Evolutionary conservation across 2,113 vertebrate genomes (phyloP), one percentile per base, ranked within the genome.

Genomic region (Helogale parvula): DNA sequence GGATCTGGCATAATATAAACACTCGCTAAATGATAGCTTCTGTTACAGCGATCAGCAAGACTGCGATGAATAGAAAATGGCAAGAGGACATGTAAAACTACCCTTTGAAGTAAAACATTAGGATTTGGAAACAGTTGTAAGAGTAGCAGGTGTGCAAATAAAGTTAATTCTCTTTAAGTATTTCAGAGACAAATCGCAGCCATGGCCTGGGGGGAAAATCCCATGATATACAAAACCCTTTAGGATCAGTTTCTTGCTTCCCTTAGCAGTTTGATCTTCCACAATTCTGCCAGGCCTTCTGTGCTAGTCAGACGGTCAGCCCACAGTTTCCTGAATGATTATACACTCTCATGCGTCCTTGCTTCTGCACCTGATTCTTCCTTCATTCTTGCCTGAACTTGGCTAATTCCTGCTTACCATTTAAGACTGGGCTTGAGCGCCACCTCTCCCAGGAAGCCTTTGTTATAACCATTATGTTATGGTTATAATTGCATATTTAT

Each of bases 51-150:
- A 76, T 52, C 41, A 8, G 52, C 71, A 95, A 90, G 52, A 74
- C 66, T 12, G 23, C 50, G 9, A 92, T 92, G 63, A 82, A 76
- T 71, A 85, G 54, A 97, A 94, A 97, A 90, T 65, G 91, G n/a
- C 31, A 84, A 83, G 91, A 93, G 29, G 41, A 84, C 27, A 50
- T 14, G 1, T 71, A 81, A 81, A 93, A 93, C n/a, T 76, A 50
- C 8, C 3, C 57, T 95, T 90, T 63, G 29, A 92, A 93, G 23
- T 81, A 93, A 63, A 88, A 29, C 10, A 7, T 81, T 95, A 92
- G 57, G 35, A 74, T 83, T 92, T 90, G 57, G 72, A 84, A 94
- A 38, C 69, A 66, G 52, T 80, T 95, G 11, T 38, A 92, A 80
- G 41, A 96, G 63, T 83, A 93, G 52, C 79, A 93, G 35, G 50